A percentile compares a stretch with the other conserved stretches of the same genome.
These are phyloP conservation scores for Atethmia centrago DNA, from an alignment of 2,888 invertebrate species.

Conservation along the genomic window DNA sequence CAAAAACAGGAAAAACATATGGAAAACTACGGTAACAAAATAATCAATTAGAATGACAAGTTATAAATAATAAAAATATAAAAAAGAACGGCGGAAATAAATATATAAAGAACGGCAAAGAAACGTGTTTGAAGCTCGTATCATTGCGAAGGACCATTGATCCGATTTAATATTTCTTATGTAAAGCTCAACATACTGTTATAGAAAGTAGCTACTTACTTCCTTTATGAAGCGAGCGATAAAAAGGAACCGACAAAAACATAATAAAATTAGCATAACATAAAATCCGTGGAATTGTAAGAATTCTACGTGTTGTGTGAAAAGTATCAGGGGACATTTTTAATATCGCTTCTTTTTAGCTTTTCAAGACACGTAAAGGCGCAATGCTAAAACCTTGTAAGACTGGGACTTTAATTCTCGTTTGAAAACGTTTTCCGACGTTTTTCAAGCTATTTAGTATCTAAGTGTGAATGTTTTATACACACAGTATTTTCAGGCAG, in stretches of 20 bases:
- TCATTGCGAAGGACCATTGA: conserved; percentile 19
- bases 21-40: conserved; percentile 4
- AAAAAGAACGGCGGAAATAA: too few species aligned
- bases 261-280: conserved; percentile 72
- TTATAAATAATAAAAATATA: too few species aligned
- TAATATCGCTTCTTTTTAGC: conserved; percentile 36
- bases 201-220: conserved; percentile 54
- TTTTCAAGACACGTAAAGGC: conserved; percentile 42
- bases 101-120: too few species aligned
- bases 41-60: conserved; percentile 14
- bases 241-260: conserved; percentile 67
- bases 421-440: not conserved
- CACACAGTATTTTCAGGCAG: not conserved
- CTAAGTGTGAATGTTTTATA: not conserved
- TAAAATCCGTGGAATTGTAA: conserved; percentile 52
- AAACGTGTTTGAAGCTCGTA: conserved; percentile 5
- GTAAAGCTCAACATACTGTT: conserved; percentile 42
- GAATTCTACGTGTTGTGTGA: conserved; percentile 45
- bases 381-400: not conserved
- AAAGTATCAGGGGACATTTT: conserved; percentile 40
- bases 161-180: conserved; percentile 41
- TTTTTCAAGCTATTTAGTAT: not conserved
- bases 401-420: not conserved
- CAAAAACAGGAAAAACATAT: conserved; percentile 34
- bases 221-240: conserved; percentile 60